Conservation (phyloP, 2,888 invertebrate species). For the Yponomeuta plumbellus region DNA sequence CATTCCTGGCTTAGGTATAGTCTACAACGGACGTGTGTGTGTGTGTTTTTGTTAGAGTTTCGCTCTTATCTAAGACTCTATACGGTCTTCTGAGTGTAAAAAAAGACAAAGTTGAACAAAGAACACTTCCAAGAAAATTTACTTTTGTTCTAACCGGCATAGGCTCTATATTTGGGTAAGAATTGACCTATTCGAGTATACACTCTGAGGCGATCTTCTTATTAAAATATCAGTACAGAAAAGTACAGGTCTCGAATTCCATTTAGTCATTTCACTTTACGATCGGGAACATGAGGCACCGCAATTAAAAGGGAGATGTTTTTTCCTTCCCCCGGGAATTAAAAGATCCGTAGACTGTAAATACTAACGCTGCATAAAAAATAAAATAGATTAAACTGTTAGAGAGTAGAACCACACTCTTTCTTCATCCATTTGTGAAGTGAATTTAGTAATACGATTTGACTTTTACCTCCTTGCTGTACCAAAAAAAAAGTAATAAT, state of each 20-base stretch:
- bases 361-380: neutral
- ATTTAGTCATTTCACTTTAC: conserved; percentile 41
- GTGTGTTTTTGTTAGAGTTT: neutral
- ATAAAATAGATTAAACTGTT: neutral
- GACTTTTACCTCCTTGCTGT: no score
- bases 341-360: neutral
- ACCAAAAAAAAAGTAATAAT: no score
- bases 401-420: neutral
- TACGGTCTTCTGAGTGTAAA: neutral
- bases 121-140: no score
- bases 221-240: neutral
- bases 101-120: neutral
- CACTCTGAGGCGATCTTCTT: neutral
- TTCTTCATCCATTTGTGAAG: no score
- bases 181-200: neutral
- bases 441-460: no score
- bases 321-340: neutral
- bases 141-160: no score
- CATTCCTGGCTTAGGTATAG: neutral
- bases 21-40: neutral
- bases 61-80: neutral
- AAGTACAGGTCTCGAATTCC: neutral
- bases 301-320: neutral
- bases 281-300: conserved; percentile 45
- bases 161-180: no score